Evolutionary conservation across 1,140 invertebrate species (phyloP).

Genomic region (Thaumetopoea pityocampa): DNA sequence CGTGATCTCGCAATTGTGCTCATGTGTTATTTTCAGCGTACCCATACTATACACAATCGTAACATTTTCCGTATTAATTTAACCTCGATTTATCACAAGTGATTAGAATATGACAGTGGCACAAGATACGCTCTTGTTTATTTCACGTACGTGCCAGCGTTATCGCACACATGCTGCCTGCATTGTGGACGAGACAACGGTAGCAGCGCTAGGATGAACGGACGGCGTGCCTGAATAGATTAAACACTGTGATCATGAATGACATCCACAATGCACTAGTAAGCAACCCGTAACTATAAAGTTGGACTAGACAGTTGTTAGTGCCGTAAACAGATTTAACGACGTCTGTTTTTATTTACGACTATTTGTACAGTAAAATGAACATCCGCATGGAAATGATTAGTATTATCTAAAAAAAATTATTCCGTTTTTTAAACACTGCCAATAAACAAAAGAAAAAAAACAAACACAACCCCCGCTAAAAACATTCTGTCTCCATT

Average conservation of each 20-base stretch:
- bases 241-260: not conserved
- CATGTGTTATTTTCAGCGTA: conserved; percentile 6
- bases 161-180: conserved; percentile 2
- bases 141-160: conserved; percentile 3
- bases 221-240: not conserved
- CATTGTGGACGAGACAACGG: not conserved
- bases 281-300: too few relatives aligned
- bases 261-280: too few relatives aligned
- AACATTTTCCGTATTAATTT: conserved; percentile 25
- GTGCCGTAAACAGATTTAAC: too few relatives aligned
- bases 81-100: conserved; percentile 20
- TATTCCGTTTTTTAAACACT: too few relatives aligned
- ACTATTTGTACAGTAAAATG: too few relatives aligned
- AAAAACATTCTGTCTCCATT: too few relatives aligned
- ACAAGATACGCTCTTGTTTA: conserved; percentile 9
- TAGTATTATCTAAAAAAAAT: too few relatives aligned
- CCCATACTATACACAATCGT: conserved; percentile 2
- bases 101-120: conserved; percentile 16
- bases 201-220: not conserved
- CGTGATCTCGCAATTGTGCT: conserved; percentile 17
- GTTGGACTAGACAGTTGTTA: too few relatives aligned
- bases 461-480: too few relatives aligned
- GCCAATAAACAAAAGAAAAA: too few relatives aligned
- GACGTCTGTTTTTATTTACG: too few relatives aligned
- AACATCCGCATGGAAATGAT: too few relatives aligned